Conservation (phyloP, 2,797 vertebrate genomes). For the Delichon dasypus region DNA sequence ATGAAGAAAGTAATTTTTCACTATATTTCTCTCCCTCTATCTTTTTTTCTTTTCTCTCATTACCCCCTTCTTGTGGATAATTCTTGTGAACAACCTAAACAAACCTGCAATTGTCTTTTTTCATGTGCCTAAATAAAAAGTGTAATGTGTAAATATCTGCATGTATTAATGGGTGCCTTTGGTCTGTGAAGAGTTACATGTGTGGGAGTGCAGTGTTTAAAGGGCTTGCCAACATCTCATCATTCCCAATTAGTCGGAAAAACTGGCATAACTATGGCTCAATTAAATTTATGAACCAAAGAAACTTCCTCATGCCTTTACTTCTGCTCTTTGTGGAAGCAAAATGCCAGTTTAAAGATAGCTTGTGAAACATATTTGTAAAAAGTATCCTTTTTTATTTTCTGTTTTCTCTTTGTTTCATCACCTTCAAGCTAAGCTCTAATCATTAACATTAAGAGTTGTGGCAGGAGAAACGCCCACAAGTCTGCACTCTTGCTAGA, state of each 20-base stretch:
- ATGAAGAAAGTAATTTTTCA: background rate
- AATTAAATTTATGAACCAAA: constrained; percentile 57
- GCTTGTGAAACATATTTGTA: background rate
- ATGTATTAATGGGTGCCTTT: background rate
- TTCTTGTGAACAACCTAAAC: background rate
- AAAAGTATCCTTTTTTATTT: background rate
- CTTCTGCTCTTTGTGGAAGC: background rate
- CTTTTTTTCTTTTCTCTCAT: background rate
- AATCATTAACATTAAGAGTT: background rate
- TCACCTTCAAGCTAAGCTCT: background rate
- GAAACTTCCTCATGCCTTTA: constrained; percentile 44
- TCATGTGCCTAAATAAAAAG: background rate
- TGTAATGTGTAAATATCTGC: background rate
- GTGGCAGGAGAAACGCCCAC: background rate
- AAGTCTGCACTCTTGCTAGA: background rate
- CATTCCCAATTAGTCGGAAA: constrained; percentile 36
- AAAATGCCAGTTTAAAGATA: background rate
- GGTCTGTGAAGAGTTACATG: constrained; percentile 15
- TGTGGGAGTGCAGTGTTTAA: background rate
- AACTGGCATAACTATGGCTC: constrained; percentile 29
- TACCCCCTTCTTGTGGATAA: background rate
- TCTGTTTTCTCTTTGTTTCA: background rate
- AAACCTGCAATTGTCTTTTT: background rate
- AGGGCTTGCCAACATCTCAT: constrained; percentile 42
- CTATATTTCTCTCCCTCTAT: background rate